A percentile compares a stretch with the other conserved stretches of the same genome.
phyloP scores from a whole-genome alignment of 30 jellyfish, hydroid and myxozoan species.

The Aurelia coerulea region DNA sequence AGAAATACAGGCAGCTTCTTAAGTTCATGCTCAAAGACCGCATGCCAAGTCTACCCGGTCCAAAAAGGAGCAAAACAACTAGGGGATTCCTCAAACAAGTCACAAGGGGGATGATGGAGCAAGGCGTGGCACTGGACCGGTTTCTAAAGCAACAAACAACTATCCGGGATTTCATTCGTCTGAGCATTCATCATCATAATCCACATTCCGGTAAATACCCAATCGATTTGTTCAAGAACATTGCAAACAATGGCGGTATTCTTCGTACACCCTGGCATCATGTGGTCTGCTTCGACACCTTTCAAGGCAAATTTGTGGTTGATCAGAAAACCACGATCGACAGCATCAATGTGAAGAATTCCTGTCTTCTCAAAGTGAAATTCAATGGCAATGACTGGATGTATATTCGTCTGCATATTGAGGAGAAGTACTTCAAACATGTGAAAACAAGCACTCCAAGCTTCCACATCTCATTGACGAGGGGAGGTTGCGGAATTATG shows the following conservation, averaged over 20 bases:
- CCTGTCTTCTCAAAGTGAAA: constrained; percentile 14
- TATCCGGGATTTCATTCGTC: constrained; percentile 25
- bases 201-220: constrained; percentile 63
- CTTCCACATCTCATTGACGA: constrained; percentile 10
- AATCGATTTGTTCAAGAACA: constrained; percentile 43
- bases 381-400: constrained; percentile 34
- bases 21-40: constrained; percentile 57
- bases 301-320: constrained; percentile 40
- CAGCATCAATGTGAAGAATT: neutral
- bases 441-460: neutral
- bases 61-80: constrained; percentile 30
- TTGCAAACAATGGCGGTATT: constrained; percentile 3
- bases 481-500: constrained; percentile 46
- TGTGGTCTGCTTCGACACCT: constrained; percentile 41
- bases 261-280: constrained; percentile 82
- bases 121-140: constrained; percentile 69
- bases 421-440: neutral
- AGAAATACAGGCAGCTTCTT: constrained; percentile 37
- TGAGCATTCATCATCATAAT: constrained; percentile 61
- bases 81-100: constrained; percentile 30
- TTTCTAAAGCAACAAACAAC: constrained; percentile 33
- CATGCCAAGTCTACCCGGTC: constrained; percentile 39
- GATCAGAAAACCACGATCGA: constrained; percentile 17
- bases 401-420: constrained; percentile 13
- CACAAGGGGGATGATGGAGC: constrained; percentile 64